A percentile compares a stretch with the other conserved stretches of the same genome.
Evolutionary conservation across 2,888 invertebrate genomes (phyloP).

Genomic region (Abrostola tripartita): DNA sequence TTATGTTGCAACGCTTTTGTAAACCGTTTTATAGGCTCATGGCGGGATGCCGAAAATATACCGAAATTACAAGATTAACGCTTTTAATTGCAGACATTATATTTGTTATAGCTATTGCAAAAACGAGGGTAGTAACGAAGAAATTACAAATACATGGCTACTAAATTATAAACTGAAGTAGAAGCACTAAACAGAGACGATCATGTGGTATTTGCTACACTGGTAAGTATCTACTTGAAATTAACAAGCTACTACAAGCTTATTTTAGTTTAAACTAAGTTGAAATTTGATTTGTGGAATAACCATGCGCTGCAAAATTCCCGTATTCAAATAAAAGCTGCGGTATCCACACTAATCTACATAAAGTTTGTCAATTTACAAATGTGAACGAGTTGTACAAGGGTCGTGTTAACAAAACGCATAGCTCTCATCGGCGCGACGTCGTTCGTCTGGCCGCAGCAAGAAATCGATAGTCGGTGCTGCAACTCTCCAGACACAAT

Average conservation of each 20-base stretch:
- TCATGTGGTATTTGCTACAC: no score
- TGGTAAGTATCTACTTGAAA: no score
- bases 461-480: slow-evolving; percentile 76
- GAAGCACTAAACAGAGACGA: neutral
- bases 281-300: no score
- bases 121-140: neutral
- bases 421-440: slow-evolving; percentile 81
- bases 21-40: slow-evolving; percentile 59
- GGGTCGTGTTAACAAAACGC: slow-evolving; percentile 71
- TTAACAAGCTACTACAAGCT: no score
- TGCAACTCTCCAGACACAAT: slow-evolving; percentile 68
- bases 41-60: slow-evolving; percentile 37
- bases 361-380: slow-evolving; percentile 61
- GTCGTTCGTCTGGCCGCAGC: slow-evolving; percentile 72
- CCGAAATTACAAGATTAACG: slow-evolving; percentile 26
- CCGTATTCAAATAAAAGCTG: slow-evolving; percentile 39
- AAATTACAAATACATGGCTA: neutral
- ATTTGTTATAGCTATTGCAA: neutral
- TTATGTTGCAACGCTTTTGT: slow-evolving; percentile 61
- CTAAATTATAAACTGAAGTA: neutral
- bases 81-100: slow-evolving; percentile 13
- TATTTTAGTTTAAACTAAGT: no score
- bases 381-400: slow-evolving; percentile 62
- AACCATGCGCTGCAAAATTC: slow-evolving; percentile 30
- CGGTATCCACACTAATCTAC: slow-evolving; percentile 45